Percentiles rank a stretch among this genome's conserved stretches.
Evolutionary conservation across 1,140 invertebrate species (phyloP).

Genomic region (Tyrophagus putrescentiae): DNA sequence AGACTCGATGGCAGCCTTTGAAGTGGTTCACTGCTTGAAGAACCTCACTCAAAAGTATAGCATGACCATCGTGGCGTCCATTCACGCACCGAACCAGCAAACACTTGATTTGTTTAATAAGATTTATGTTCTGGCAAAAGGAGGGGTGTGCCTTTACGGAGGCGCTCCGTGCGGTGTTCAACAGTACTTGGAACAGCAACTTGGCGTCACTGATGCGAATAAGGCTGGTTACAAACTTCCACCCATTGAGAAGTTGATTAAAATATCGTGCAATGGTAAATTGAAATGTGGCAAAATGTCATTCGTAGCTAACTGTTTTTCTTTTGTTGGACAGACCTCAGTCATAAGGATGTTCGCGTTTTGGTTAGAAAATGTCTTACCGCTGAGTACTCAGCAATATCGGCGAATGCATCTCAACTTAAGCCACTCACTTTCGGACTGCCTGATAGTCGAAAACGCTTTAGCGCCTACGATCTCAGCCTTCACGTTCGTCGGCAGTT

Average conservation of each 20-base stretch:
- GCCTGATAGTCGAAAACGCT: neutral
- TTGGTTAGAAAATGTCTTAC: neutral
- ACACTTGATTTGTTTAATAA: conserved; percentile 19
- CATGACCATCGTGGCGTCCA: conserved; percentile 21
- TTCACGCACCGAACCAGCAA: conserved; percentile 22
- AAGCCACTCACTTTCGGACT: neutral
- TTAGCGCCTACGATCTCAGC: neutral
- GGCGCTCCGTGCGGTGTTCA: conserved; percentile 25
- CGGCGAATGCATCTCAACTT: neutral
- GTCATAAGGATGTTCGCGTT: neutral
- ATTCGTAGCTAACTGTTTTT: no score
- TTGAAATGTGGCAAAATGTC: no score
- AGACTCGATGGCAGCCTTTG: conserved; percentile 4
- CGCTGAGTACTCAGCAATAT: neutral
- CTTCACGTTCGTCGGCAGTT: neutral
- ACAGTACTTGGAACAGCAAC: conserved; percentile 21
- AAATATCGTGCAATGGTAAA: neutral
- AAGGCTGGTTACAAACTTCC: neutral
- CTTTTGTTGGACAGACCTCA: no score
- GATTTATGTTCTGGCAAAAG: conserved; percentile 20
- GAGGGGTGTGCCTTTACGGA: conserved; percentile 29
- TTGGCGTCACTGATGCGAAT: neutral
- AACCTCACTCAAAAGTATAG: neutral
- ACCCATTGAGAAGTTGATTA: neutral
- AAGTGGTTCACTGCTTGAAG: neutral